phyloP scores from a whole-genome alignment of 2,113 vertebrate species.

The Megaptera novaeangliae region DNA sequence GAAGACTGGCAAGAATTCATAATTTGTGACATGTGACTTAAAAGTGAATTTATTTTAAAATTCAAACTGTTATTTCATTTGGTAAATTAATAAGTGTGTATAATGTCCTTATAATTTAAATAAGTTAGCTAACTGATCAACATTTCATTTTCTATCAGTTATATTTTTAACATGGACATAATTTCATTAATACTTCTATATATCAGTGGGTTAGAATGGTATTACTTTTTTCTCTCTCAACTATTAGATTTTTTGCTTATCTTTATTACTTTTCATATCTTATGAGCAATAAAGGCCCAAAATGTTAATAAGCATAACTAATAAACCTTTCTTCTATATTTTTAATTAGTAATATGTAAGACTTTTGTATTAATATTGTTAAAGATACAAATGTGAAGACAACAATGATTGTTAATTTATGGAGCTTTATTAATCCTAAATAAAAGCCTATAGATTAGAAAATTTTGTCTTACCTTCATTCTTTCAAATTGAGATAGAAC shows the following conservation, averaged over 20 bases:
- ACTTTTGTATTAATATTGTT: neutral
- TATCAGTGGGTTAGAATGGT: neutral
- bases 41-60: neutral
- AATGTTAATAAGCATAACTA: neutral
- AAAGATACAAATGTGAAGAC: neutral
- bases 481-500: slow-evolving; percentile 96
- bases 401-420: neutral
- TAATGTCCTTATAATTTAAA: neutral
- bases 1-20: neutral
- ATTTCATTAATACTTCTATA: neutral
- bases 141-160: neutral
- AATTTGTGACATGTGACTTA: neutral
- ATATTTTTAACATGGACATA: neutral
- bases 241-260: neutral
- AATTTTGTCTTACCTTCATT: slow-evolving; percentile 92
- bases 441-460: neutral
- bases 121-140: neutral
- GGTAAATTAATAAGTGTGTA: neutral
- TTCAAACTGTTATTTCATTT: neutral
- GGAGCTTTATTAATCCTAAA: neutral
- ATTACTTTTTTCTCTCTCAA: neutral
- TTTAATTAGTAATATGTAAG: neutral
- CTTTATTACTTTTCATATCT: neutral
- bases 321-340: neutral
- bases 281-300: neutral